Conservation (phyloP, 2,888 invertebrate genomes). For the Himalopsyche kuldschensis region DNA sequence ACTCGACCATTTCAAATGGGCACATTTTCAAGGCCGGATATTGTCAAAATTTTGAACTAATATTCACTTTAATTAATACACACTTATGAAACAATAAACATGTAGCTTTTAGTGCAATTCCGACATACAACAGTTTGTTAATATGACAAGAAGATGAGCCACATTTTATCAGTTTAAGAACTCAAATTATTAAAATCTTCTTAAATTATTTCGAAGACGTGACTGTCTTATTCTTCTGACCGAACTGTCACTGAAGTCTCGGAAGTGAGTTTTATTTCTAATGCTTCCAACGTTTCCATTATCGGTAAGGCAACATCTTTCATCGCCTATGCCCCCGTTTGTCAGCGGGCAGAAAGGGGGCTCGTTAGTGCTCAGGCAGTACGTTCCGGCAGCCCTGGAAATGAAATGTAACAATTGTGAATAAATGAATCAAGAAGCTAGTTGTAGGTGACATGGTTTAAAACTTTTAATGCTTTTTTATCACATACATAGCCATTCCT, state of each 20-base stretch:
- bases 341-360: conserved; percentile 72
- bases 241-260: not conserved
- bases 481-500: too few relatives aligned
- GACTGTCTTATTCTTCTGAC: conserved; percentile 12
- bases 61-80: too few relatives aligned
- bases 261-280: conserved; percentile 22
- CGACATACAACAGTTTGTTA: too few relatives aligned
- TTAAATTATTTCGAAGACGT: not conserved
- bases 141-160: too few relatives aligned
- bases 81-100: too few relatives aligned
- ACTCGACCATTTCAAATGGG: too few relatives aligned
- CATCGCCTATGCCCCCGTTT: conserved; percentile 60
- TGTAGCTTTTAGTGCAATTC: too few relatives aligned
- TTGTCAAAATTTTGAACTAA: too few relatives aligned
- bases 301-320: conserved; percentile 64
- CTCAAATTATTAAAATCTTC: not conserved
- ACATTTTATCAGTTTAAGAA: too few relatives aligned
- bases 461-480: too few relatives aligned
- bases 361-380: conserved; percentile 65
- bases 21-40: too few relatives aligned
- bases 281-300: conserved; percentile 41
- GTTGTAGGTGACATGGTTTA: too few relatives aligned
- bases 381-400: conserved; percentile 67
- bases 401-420: not conserved
- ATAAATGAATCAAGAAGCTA: not conserved